A percentile compares a stretch with the other conserved stretches of the same genome.
Evolutionary conservation across 2,888 invertebrate species (phyloP).

Genomic region (Onthophagus sagittarius): DNA sequence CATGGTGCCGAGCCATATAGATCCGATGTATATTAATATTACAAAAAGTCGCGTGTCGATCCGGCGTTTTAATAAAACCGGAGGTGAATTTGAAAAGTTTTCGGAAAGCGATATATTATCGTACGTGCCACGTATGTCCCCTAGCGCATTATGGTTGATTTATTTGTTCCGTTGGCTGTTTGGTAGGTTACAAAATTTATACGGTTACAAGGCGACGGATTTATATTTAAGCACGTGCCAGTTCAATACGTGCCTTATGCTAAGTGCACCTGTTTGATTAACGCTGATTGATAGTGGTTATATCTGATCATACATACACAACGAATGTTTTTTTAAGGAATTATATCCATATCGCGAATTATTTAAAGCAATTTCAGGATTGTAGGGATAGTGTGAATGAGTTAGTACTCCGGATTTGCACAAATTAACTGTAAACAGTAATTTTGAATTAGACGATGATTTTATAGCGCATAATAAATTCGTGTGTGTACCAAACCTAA

Average conservation of each 20-base stretch:
- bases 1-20: neutral
- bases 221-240: neutral
- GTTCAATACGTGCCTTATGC: neutral
- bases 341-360: too few species aligned
- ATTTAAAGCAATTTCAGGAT: too few species aligned
- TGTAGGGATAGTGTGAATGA: too few species aligned
- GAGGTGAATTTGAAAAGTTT: neutral
- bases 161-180: neutral
- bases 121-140: neutral
- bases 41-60: neutral
- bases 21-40: neutral
- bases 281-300: neutral
- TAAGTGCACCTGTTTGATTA: neutral
- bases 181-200: too few species aligned
- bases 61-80: neutral
- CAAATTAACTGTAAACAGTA: too few species aligned
- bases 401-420: too few species aligned
- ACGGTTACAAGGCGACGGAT: neutral
- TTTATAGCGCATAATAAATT: too few species aligned
- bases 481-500: too few species aligned
- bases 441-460: too few species aligned
- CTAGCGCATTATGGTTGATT: neutral
- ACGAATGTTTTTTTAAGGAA: too few species aligned
- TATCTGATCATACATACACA: too few species aligned
- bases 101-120: neutral